Base-by-base conservation (phyloP, 2,113 vertebrate species). In the Sisor rabdophorus region DNA sequence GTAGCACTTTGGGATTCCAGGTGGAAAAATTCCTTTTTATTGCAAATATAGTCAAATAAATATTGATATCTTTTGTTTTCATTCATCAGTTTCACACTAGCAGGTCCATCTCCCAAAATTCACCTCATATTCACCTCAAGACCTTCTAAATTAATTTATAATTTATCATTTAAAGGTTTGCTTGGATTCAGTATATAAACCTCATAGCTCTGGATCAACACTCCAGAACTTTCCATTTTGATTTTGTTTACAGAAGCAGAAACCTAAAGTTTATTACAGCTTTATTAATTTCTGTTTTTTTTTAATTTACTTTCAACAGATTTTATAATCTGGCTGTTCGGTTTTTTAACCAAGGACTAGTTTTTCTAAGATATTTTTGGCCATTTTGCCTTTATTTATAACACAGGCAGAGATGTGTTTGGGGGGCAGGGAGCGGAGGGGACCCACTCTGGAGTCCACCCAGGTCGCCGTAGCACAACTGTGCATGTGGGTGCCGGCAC, bases 261-360 rank as follows among this genome's bases (percentile, higher is more conserved):
- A 52, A 52, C 11, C 24, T 11, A 24, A 69, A 50, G 28, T 20
- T 52, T 24, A 47, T 47, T 69, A 69, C 65, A 69, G 24, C 19
- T 20, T 0, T 7, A 11, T 30, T 69, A 22, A 1, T 20, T 32
- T 61, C 32, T 11, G 26, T 50, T 19, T 68, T 50, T 48, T 17
- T 50, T 2, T 22, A 16, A n/a, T n/a, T n/a, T n/a, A 50, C 22
- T 50, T 3, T 47, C 12, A 4, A 50, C 24, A 50, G 73, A 70
- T 58, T 78, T 79, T 64, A 78, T 69, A 75, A 44, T 44, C 40
- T 64, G 64, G 26, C 61, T 75, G 50, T 24, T 36, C 60, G 28
- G 11, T 56, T 48, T 81, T 65, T 40, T 5, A 36, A 77, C 32
- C 74, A 47, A 28, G 20, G 36, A 56, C 68, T 48, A n/a, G 24